phyloP scores from a whole-genome alignment of 1,140 invertebrate species.

The Heliconius hewitsoni region DNA sequence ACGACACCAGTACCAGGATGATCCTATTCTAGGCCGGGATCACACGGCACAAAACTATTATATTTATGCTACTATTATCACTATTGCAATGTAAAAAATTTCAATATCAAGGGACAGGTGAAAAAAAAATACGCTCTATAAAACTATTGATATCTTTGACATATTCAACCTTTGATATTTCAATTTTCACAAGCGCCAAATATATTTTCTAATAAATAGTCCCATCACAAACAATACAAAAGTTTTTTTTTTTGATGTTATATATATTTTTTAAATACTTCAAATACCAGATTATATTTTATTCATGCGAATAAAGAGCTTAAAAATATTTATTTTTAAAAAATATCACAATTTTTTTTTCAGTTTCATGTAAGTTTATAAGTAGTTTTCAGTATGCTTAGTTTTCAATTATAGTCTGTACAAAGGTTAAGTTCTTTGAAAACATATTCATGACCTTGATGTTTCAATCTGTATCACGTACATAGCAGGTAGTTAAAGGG shows the following conservation, averaged over 20 bases:
- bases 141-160: neutral
- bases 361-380: neutral
- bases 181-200: neutral
- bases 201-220: neutral
- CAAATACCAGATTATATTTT: neutral
- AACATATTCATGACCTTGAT: neutral
- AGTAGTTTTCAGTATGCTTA: neutral
- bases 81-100: too few relatives aligned
- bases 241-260: too few relatives aligned
- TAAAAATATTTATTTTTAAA: neutral
- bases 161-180: neutral
- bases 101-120: too few relatives aligned
- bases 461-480: too few relatives aligned
- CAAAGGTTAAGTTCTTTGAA: neutral
- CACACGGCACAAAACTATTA: too few relatives aligned
- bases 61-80: too few relatives aligned
- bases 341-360: neutral
- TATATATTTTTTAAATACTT: neutral
- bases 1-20: too few relatives aligned
- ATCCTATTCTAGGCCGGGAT: too few relatives aligned
- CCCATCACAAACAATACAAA: neutral
- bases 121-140: neutral
- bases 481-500: neutral
- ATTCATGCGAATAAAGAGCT: neutral
- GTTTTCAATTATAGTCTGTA: neutral